Conservation (phyloP, 2,113 vertebrate genomes). For the Chloropsis hardwickii region DNA sequence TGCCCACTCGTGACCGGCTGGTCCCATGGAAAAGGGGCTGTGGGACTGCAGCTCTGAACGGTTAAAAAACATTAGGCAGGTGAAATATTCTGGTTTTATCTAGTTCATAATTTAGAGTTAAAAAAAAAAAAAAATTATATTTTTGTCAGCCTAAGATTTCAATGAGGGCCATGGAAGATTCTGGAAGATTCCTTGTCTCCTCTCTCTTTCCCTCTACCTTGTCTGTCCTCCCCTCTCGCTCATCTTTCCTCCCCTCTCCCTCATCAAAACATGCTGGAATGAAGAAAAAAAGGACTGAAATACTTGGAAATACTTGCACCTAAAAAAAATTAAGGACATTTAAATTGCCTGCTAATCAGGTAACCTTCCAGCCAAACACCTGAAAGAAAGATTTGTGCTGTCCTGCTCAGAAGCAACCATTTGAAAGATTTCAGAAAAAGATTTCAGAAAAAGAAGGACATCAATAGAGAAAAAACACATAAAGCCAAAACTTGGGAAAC, state of each 20-base stretch:
- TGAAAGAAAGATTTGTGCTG: background rate
- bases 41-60: rapidly evolving
- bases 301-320: background rate
- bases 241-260: background rate
- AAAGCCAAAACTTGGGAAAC: background rate
- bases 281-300: background rate
- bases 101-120: background rate
- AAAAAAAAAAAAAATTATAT: too few species aligned
- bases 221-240: background rate
- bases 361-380: background rate
- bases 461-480: background rate
- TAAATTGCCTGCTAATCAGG: background rate
- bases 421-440: background rate
- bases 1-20: background rate
- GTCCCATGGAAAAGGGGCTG: background rate
- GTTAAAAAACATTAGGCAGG: background rate
- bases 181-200: background rate
- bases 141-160: background rate
- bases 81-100: background rate
- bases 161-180: background rate
- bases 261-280: background rate
- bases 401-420: background rate
- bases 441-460: background rate
- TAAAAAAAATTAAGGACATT: background rate
- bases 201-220: background rate